A percentile compares a stretch with the other conserved stretches of the same genome.
Conservation (phyloP, 2,797 vertebrate genomes). For the Cossypha polioptera region DNA sequence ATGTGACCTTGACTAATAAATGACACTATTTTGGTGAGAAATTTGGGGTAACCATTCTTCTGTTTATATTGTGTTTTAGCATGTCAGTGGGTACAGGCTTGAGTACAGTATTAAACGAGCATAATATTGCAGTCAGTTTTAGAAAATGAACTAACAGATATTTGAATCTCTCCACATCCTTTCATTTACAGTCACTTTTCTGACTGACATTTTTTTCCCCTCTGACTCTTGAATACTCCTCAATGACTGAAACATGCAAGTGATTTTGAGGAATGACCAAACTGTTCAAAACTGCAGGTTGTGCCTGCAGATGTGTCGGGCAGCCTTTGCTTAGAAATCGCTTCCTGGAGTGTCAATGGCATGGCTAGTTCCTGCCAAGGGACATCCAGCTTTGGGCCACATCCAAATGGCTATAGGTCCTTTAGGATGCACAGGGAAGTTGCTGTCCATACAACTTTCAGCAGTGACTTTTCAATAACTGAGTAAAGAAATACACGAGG, state of each 20-base stretch:
- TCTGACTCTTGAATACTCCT: not conserved
- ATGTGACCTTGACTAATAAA: not conserved
- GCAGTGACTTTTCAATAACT: not conserved
- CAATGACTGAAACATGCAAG: not conserved
- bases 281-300: not conserved
- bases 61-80: not conserved
- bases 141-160: not conserved
- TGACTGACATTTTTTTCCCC: not conserved
- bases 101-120: not conserved
- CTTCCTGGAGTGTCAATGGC: fast-evolving
- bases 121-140: not conserved
- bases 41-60: not conserved
- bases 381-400: not conserved
- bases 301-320: not conserved
- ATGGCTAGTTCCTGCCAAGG: fast-evolving
- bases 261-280: not conserved
- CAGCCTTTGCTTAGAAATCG: not conserved
- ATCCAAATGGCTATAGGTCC: not conserved
- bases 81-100: not conserved
- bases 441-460: not conserved
- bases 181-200: not conserved
- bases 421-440: not conserved
- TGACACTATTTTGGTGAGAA: not conserved
- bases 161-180: not conserved
- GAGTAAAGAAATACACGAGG: not conserved